Percentiles rank a stretch among this genome's conserved stretches.
These are phyloP conservation scores for Mactromeris polynyma DNA, from an alignment of 2,888 invertebrate genomes.

Conservation along the genomic window DNA sequence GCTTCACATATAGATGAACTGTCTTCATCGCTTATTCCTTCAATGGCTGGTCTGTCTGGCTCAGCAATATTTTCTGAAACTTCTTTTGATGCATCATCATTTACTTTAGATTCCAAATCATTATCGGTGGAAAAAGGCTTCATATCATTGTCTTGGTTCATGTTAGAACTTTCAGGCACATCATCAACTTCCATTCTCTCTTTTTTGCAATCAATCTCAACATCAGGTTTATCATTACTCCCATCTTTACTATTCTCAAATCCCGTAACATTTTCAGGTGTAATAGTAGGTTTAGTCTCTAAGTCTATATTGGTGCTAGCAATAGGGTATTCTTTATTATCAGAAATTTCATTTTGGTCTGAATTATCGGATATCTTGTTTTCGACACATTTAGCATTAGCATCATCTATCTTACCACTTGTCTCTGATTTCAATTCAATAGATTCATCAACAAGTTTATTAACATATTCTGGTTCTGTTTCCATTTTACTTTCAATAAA, in stretches of 20 bases:
- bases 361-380: conserved; percentile 3
- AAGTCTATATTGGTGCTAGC: neutral
- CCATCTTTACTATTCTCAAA: conserved; percentile 10
- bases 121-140: neutral
- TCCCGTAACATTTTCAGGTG: neutral
- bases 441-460: neutral
- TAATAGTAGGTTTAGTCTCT: neutral
- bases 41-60: neutral
- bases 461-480: neutral
- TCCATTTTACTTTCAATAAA: neutral
- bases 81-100: neutral
- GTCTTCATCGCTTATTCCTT: conserved; percentile 1
- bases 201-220: neutral
- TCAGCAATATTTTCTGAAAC: neutral
- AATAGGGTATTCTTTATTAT: neutral
- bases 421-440: neutral
- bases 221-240: neutral
- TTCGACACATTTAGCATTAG: neutral
- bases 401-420: neutral
- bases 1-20: conserved; percentile 55
- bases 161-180: neutral
- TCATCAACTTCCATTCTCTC: conserved; percentile 4
- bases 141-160: neutral
- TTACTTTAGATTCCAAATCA: neutral
- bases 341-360: neutral